phyloP scores from a whole-genome alignment of 2,888 invertebrate species.

The Beris morrisii region DNA sequence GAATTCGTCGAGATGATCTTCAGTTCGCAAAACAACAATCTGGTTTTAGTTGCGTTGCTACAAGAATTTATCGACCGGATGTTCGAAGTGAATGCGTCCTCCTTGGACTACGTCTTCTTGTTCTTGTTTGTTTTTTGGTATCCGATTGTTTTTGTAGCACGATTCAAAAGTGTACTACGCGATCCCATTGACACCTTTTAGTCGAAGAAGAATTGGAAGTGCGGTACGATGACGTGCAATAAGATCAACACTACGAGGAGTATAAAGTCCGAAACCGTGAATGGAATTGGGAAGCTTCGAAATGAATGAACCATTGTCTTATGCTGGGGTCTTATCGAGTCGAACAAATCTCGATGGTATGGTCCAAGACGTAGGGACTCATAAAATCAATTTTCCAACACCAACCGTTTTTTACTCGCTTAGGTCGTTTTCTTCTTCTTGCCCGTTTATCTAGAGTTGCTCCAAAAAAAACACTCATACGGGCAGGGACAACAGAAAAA shows the following conservation, averaged over 20 bases:
- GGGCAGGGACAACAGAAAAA: too few species aligned
- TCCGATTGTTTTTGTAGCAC: conserved; percentile 28
- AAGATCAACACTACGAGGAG: conserved; percentile 17
- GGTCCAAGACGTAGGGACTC: background rate
- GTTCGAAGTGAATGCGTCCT: conserved; percentile 15
- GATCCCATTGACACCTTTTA: conserved; percentile 33
- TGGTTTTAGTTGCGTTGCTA: background rate
- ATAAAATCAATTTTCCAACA: conserved; percentile 28
- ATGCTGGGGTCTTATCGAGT: conserved; percentile 4
- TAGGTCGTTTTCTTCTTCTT: background rate
- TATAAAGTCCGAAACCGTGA: conserved; percentile 13
- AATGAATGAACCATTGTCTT: conserved; percentile 35
- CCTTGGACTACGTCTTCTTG: background rate
- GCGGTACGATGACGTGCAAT: conserved; percentile 8
- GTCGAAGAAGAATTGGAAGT: conserved; percentile 6
- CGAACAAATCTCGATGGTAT: conserved; percentile 5
- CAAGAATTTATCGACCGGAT: conserved; percentile 33
- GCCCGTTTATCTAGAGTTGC: background rate
- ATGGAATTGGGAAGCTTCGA: conserved; percentile 19
- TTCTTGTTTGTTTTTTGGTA: conserved; percentile 1
- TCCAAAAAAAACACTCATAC: background rate
- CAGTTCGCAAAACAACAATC: background rate
- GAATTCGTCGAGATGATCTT: conserved; percentile 6
- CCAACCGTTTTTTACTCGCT: background rate
- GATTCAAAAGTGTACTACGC: conserved; percentile 1